These are phyloP conservation scores for Zeuzera pyrina DNA, from an alignment of 2,888 invertebrate species.

Conservation along the genomic window DNA sequence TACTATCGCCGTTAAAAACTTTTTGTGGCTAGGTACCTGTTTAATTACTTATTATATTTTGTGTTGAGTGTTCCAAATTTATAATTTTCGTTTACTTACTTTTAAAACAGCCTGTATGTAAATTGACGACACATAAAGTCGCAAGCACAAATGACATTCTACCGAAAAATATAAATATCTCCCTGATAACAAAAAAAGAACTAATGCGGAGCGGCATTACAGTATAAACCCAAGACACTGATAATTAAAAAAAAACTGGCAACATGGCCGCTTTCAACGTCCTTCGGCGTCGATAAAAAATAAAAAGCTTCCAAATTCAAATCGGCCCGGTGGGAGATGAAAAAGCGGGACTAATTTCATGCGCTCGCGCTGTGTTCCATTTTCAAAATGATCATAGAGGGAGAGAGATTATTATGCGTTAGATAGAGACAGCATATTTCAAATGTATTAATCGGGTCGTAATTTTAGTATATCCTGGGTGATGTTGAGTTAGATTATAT, in stretches of 20 bases:
- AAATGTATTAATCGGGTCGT: constrained; percentile 67
- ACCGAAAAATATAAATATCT: constrained; percentile 34
- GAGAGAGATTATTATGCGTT: constrained; percentile 21
- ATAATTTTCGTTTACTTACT: too few species aligned
- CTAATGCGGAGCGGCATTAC: not conserved
- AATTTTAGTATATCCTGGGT: constrained; percentile 63
- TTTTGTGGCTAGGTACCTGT: too few species aligned
- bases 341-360: constrained; percentile 67
- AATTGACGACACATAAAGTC: constrained; percentile 16
- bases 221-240: not conserved
- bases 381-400: constrained; percentile 49
- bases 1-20: too few species aligned
- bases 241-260: constrained; percentile 18
- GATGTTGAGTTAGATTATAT: constrained; percentile 15
- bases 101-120: constrained; percentile 18
- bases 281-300: constrained; percentile 27
- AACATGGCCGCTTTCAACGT: constrained; percentile 23
- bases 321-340: constrained; percentile 43
- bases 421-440: constrained; percentile 34
- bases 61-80: too few species aligned
- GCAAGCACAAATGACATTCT: constrained; percentile 44
- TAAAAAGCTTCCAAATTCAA: constrained; percentile 54
- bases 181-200: too few species aligned
- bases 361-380: constrained; percentile 58
- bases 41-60: too few species aligned